phyloP scores from a whole-genome alignment of 2,888 invertebrate species.

The Leptopilina syphax region DNA sequence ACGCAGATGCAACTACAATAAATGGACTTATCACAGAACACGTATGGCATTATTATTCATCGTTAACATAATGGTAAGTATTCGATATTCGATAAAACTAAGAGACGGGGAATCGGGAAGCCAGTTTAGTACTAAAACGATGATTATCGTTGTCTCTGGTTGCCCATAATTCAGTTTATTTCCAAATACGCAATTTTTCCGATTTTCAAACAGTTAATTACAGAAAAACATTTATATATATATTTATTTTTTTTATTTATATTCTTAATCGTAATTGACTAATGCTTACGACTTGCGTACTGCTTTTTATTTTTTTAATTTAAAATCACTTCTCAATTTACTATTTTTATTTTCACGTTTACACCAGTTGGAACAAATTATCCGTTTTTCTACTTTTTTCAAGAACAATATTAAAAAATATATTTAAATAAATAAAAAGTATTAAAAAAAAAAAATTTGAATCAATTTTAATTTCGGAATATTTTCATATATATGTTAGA shows the following conservation, averaged over 20 bases:
- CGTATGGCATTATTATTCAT: conserved; percentile 77
- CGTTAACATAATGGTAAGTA: conserved; percentile 73
- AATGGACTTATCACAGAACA: conserved; percentile 78
- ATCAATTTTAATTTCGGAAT: neutral
- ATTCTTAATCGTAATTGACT: conserved; percentile 70
- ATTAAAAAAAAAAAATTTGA: too few species aligned
- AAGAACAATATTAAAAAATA: too few species aligned
- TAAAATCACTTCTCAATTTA: conserved; percentile 47
- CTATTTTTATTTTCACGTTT: conserved; percentile 38
- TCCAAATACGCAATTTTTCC: conserved; percentile 48
- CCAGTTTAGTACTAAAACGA: conserved; percentile 73
- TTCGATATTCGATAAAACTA: conserved; percentile 73
- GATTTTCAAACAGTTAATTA: conserved; percentile 67
- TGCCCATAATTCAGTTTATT: conserved; percentile 73
- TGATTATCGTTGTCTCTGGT: conserved; percentile 71
- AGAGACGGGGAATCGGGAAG: conserved; percentile 75
- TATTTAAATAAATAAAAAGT: too few species aligned
- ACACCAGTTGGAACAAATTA: neutral
- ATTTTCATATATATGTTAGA: conserved; percentile 27
- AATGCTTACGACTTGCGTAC: conserved; percentile 69
- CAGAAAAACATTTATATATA: conserved; percentile 70
- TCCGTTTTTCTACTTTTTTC: neutral
- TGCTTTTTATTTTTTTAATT: conserved; percentile 45
- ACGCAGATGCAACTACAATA: conserved; percentile 76
- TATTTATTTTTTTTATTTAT: conserved; percentile 51